Evolutionary conservation across 2,113 vertebrate genomes (phyloP), one percentile per base, ranked within the genome.

Genomic region (Chamaea fasciata): DNA sequence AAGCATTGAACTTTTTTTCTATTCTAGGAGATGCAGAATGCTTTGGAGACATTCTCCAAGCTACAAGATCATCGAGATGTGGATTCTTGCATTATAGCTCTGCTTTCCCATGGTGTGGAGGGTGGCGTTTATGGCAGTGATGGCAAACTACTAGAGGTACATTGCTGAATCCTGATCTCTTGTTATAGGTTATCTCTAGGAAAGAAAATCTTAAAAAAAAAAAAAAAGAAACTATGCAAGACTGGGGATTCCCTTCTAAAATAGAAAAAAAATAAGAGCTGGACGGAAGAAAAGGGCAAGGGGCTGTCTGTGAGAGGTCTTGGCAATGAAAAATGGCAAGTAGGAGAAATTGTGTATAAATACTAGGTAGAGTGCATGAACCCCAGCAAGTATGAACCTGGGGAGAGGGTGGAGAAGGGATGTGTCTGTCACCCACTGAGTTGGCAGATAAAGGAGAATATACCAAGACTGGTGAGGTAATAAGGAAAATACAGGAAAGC

Each of bases 41-140:
- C 98, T n/a, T 97, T 99, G 27, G 97, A 98, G 95, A 97, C 87
- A 22, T 99, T 99, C 85, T 96, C 98, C 56, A 97, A 96, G 87
- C 95, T 91, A 6, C 94, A 91, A 12, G 97, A 97, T 28, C 99
- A 99, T 91, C 96, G 81, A 22, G 73, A 93, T 28, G 95, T 96
- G 31, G 98, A 99, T 98, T 99, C 99, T 83, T 98, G 98, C 92
- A 97, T 99, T 65, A 98, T 99, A 80, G 99, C 99, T 75, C 96
- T 99, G 62, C 98, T 99, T 37, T 99, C 99, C 8, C 99, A 99
- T 2, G 99, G 99, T 28, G 98, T 99, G 64, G 99, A 99, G 33
- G 99, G 99, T 49, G 98, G 98, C 2, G 74, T 99, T 91, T 99
- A 99, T 13, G 99, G 99, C 55, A 98, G 97, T 47, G 99, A 99